Evolutionary conservation across 2,888 invertebrate species (phyloP).

Genomic region (Ennomos erosarius): DNA sequence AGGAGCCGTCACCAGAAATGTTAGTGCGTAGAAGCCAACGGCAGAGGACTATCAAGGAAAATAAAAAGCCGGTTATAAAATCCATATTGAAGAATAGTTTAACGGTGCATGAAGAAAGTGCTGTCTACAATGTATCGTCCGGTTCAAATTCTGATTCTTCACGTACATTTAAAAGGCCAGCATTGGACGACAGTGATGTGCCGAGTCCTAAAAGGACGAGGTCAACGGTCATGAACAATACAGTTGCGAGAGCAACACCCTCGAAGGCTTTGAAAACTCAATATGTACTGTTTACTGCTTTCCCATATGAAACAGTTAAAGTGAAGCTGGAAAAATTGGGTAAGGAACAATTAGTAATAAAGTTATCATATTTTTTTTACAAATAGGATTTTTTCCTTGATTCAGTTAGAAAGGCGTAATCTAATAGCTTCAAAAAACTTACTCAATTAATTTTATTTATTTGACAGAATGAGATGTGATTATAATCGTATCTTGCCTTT

Average conservation of each 20-base stretch:
- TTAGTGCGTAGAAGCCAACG: conserved; percentile 65
- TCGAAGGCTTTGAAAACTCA: conserved; percentile 54
- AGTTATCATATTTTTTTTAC: conserved; percentile 12
- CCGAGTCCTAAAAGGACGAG: conserved; percentile 59
- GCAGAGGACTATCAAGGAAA: conserved; percentile 48
- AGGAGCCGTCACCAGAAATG: conserved; percentile 44
- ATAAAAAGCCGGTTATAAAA: conserved; percentile 37
- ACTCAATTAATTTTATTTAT: too few relatives aligned
- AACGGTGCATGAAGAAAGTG: conserved; percentile 58
- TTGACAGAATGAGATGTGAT: too few relatives aligned
- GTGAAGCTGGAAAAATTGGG: conserved; percentile 66
- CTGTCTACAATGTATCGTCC: conserved; percentile 63
- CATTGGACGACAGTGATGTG: conserved; percentile 44
- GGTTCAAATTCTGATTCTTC: conserved; percentile 59
- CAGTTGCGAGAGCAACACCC: conserved; percentile 52
- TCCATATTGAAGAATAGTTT: conserved; percentile 47
- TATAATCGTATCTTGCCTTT: too few relatives aligned
- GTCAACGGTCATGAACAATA: conserved; percentile 34
- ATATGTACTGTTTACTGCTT: conserved; percentile 71
- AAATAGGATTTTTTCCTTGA: too few relatives aligned
- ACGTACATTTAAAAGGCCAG: conserved; percentile 55
- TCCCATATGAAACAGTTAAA: conserved; percentile 64
- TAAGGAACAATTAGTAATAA: conserved; percentile 42
- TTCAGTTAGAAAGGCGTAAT: too few relatives aligned
- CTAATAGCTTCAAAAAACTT: too few relatives aligned